Evolutionary conservation across 1,140 invertebrate species (phyloP).

Genomic region (Tetragnatha versicolor): DNA sequence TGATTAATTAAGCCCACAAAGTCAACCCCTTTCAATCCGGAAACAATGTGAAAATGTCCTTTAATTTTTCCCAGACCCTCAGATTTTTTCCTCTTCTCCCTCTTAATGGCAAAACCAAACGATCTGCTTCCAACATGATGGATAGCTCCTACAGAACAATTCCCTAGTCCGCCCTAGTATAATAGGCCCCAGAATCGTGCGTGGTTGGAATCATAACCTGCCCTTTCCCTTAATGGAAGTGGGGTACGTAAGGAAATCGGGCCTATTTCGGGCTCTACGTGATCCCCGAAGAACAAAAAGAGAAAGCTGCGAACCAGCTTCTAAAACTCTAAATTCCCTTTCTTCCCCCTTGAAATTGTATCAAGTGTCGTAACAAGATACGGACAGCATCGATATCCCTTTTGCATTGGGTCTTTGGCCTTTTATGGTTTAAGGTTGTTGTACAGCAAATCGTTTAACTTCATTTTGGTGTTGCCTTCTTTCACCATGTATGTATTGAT

Average conservation of each 20-base stretch:
- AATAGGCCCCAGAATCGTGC: background rate
- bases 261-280: conserved; percentile 9
- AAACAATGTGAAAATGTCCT: no score
- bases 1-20: no score
- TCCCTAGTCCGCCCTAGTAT: conserved; percentile 11
- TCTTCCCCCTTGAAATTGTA: conserved; percentile 10
- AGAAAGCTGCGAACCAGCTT: conserved; percentile 8
- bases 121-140: conserved; percentile 34
- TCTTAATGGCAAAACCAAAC: conserved; percentile 16
- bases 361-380: conserved; percentile 10
- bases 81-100: no score
- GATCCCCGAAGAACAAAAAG: conserved; percentile 10
- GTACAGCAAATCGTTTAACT: conserved; percentile 33
- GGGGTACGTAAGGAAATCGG: conserved; percentile 27
- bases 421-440: conserved; percentile 17
- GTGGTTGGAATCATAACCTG: no score
- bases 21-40: no score
- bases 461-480: background rate
- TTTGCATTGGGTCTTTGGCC: background rate
- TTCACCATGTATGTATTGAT: background rate
- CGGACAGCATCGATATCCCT: conserved; percentile 19
- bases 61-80: no score
- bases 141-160: conserved; percentile 3
- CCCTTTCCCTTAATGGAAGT: conserved; percentile 29
- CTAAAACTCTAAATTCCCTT: conserved; percentile 17